These are phyloP conservation scores for Orthosia gothica DNA, from an alignment of 2,888 invertebrate genomes.

Conservation along the genomic window DNA sequence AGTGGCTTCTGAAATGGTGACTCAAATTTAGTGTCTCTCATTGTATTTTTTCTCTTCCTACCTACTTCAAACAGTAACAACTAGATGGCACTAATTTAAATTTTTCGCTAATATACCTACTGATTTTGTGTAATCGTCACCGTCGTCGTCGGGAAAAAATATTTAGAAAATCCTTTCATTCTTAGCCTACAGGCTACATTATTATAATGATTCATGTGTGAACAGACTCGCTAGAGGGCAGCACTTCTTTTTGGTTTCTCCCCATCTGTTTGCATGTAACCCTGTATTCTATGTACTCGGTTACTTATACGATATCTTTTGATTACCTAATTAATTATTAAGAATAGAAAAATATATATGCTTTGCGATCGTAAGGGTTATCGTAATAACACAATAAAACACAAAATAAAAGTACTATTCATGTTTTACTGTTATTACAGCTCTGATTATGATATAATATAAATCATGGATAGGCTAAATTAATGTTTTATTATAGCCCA, in stretches of 20 bases:
- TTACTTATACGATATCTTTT: too few species aligned
- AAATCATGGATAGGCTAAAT: constrained; percentile 47
- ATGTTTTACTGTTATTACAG: constrained; percentile 26
- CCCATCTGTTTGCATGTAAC: too few species aligned
- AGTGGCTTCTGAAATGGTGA: background rate
- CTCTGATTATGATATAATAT: constrained; percentile 38
- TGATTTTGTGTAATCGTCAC: too few species aligned
- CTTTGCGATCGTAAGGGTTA: background rate
- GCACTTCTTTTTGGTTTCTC: too few species aligned
- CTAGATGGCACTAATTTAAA: constrained; percentile 22
- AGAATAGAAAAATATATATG: too few species aligned
- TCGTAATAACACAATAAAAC: constrained; percentile 1
- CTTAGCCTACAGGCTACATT: too few species aligned
- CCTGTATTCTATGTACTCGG: too few species aligned
- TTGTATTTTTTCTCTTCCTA: background rate
- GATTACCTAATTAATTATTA: too few species aligned
- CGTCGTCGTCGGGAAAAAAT: background rate
- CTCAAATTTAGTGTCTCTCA: background rate
- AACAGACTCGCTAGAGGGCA: too few species aligned
- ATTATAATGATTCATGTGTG: too few species aligned
- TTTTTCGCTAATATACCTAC: too few species aligned
- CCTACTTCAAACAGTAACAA: background rate
- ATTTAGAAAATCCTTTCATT: too few species aligned
- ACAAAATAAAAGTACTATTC: constrained; percentile 9
- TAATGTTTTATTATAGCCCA: constrained; percentile 35